These are phyloP conservation scores for Phlogophora meticulosa DNA, from an alignment of 2,888 invertebrate species.

Conservation along the genomic window DNA sequence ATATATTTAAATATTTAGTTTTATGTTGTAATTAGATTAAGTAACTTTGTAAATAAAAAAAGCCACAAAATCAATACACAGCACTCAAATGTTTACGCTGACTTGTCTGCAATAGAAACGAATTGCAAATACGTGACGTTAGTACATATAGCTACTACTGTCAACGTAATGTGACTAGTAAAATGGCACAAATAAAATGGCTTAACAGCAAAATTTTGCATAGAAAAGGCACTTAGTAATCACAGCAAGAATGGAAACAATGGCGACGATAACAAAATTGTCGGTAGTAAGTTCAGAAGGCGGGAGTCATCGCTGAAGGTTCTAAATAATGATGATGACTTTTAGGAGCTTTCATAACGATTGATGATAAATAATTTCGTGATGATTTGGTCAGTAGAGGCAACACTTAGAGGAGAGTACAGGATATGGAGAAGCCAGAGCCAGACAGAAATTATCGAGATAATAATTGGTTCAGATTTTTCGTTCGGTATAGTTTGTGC, in stretches of 20 bases:
- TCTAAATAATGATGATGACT: too few relatives aligned
- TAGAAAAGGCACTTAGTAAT: not conserved
- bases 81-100: constrained; percentile 16
- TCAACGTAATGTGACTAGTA: constrained; percentile 23
- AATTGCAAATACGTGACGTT: constrained; percentile 21
- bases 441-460: too few relatives aligned
- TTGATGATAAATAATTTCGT: too few relatives aligned
- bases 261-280: not conserved
- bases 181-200: constrained; percentile 24
- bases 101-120: constrained; percentile 3
- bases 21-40: too few relatives aligned
- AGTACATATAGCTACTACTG: constrained; percentile 14
- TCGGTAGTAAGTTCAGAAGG: not conserved
- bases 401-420: too few relatives aligned
- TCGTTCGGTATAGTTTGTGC: not conserved
- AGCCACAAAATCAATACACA: constrained; percentile 15
- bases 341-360: too few relatives aligned
- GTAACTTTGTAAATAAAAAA: too few relatives aligned
- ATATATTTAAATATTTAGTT: too few relatives aligned
- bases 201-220: not conserved
- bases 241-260: not conserved
- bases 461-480: too few relatives aligned
- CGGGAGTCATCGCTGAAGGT: too few relatives aligned
- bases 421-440: too few relatives aligned
- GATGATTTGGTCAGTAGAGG: too few relatives aligned